Percentiles rank a stretch among this genome's conserved stretches.
Evolutionary conservation across 2,113 vertebrate genomes (phyloP).

Genomic region (Dicaeum eximium): DNA sequence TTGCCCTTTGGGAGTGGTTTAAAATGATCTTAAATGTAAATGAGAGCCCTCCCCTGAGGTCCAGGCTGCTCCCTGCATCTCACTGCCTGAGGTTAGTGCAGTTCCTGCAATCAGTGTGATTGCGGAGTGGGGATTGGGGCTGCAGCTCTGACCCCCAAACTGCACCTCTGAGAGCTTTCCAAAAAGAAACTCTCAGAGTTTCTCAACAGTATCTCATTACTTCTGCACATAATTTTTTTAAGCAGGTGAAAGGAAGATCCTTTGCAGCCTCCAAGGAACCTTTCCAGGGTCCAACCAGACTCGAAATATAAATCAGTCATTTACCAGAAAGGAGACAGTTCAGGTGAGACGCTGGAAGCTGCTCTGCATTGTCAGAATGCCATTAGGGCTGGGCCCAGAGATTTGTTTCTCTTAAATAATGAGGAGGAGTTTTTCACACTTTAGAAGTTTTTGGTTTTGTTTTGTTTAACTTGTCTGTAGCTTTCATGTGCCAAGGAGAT

Average conservation of each 20-base stretch:
- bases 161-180: not conserved
- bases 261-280: not conserved
- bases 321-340: not conserved
- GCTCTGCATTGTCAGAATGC: not conserved
- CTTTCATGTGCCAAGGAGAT: not conserved
- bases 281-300: not conserved
- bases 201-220: not conserved
- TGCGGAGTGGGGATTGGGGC: not conserved
- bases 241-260: not conserved
- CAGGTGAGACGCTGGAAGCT: not conserved
- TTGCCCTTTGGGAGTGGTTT: slow-evolving; percentile 19
- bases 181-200: not conserved
- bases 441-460: not conserved
- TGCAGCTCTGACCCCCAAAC: not conserved
- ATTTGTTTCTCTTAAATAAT: not conserved
- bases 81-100: not conserved
- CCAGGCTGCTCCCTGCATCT: not conserved
- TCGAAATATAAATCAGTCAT: not conserved
- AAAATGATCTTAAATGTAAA: slow-evolving; percentile 5
- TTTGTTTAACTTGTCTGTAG: not conserved
- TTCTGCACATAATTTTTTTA: not conserved
- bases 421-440: not conserved
- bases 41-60: not conserved
- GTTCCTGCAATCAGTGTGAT: not conserved
- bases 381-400: not conserved